These are phyloP conservation scores for Ptychodera flava DNA, from an alignment of 35 echinoderm and acorn worm species.

Conservation along the genomic window DNA sequence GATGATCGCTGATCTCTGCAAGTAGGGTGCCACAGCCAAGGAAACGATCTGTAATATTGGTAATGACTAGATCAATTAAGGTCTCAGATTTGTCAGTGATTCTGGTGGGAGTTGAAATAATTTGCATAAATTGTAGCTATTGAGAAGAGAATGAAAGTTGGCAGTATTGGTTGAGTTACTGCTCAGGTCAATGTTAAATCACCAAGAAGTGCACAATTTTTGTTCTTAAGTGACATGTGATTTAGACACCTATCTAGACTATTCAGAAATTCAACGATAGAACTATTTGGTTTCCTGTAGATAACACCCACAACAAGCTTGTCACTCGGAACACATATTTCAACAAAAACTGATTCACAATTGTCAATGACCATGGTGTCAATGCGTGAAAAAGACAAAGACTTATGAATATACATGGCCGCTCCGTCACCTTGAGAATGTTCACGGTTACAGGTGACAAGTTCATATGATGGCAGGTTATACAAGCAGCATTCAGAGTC, in stretches of 20 bases:
- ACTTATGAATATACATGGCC: not conserved
- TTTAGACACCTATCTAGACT: not conserved
- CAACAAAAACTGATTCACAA: not conserved
- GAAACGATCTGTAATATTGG: slow-evolving; percentile 12
- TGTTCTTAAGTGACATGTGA: not conserved
- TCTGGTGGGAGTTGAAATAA: slow-evolving; percentile 4
- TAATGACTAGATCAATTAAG: slow-evolving; percentile 16
- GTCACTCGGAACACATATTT: not conserved
- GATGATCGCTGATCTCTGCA: slow-evolving; percentile 23
- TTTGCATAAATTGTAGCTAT: not conserved
- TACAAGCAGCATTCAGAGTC: not conserved
- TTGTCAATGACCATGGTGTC: not conserved
- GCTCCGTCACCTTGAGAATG: not conserved
- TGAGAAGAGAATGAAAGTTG: not conserved
- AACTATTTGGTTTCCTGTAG: not conserved
- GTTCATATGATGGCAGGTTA: not conserved
- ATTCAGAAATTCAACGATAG: not conserved
- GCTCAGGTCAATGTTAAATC: slow-evolving; percentile 5
- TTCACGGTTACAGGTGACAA: not conserved
- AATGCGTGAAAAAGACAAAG: not conserved
- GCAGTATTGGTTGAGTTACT: not conserved
- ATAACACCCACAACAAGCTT: not conserved
- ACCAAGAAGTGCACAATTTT: slow-evolving; percentile 2
- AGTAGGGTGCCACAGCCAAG: not conserved
- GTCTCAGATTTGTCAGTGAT: slow-evolving; percentile 6